Evolutionary conservation across 2,113 vertebrate species (phyloP), one percentile per base, ranked within the genome.

Genomic region (Romanogobio albipinnatus): DNA sequence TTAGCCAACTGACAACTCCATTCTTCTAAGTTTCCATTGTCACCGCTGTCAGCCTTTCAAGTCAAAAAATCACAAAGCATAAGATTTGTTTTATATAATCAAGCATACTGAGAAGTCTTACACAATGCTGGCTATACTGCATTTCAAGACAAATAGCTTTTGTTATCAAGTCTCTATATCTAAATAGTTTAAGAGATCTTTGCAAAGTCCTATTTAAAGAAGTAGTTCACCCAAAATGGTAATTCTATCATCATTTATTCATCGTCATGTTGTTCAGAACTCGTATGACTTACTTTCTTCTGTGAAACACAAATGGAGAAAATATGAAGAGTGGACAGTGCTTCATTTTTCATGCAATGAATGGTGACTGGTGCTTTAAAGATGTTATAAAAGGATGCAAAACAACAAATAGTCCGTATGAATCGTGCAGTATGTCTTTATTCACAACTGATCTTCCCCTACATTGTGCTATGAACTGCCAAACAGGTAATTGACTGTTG

Each of bases 81-180:
- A 80, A 47, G 77, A 47, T 80, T 80, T 80, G 77, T 81, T 81
- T 81, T 51, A 81, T 14, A 81, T 49, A 80, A 49, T 80, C 58
- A 47, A 80, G 59, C 59, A 29, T 43, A 62, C 22, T 59, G 53
- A 77, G 51, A 58, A 61, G 22, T 45, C 11, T 43, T 45, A 45
- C 22, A 79, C 56, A 79, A 79, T 79, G n/a, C 39, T 1, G 39
- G 39, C 24, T 26, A 17, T 49, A 36, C 26, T 36, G 26, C 29
- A 14, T 49, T 53, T 51, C 45, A 22, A 81, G 79, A 81, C 45
- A 36, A 81, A 81, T 53, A 22, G 62, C 62, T 81, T 81, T 68
- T 51, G 43, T 81, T 66, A 7, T 81, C 26, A 81, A 24, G 36
- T 79, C 77, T 58, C 75, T n/a, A 9, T 66, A 45, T 68, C 45